Percentiles rank a stretch among this genome's conserved stretches.
Conservation (phyloP, 1,140 invertebrate genomes). For the Caenorhabditis latens region DNA sequence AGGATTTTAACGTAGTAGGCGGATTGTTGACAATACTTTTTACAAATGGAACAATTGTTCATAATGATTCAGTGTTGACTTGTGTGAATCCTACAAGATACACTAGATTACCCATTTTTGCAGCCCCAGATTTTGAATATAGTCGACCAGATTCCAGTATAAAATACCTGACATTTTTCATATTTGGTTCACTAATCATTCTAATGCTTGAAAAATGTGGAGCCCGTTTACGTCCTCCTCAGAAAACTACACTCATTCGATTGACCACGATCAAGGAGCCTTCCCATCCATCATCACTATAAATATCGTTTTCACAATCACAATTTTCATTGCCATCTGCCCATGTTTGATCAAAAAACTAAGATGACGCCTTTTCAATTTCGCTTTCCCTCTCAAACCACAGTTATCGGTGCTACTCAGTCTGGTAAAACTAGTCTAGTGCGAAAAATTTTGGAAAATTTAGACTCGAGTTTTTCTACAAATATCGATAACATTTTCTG, state of each 20-base stretch:
- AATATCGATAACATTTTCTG: neutral
- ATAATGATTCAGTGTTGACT: neutral
- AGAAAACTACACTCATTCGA: too few relatives aligned
- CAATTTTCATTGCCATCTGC: too few relatives aligned
- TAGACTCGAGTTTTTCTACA: neutral
- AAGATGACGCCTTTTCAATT: neutral
- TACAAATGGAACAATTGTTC: neutral
- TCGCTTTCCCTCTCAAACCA: neutral
- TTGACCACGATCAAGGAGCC: too few relatives aligned
- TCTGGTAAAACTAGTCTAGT: slow-evolving; percentile 7
- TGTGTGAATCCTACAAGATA: neutral
- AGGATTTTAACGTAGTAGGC: neutral
- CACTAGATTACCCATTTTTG: neutral
- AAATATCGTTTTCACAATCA: too few relatives aligned
- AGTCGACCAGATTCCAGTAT: neutral
- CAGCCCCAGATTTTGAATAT: neutral
- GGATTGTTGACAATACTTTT: neutral
- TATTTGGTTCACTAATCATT: too few relatives aligned
- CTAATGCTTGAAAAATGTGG: too few relatives aligned
- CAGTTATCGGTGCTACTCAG: neutral
- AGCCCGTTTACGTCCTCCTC: neutral
- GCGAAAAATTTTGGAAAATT: slow-evolving; percentile 20
- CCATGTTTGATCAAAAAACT: neutral
- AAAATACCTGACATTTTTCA: too few relatives aligned
- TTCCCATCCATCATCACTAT: too few relatives aligned